phyloP scores from a whole-genome alignment of 2,113 vertebrate genomes.

The Toxostoma redivivum region DNA sequence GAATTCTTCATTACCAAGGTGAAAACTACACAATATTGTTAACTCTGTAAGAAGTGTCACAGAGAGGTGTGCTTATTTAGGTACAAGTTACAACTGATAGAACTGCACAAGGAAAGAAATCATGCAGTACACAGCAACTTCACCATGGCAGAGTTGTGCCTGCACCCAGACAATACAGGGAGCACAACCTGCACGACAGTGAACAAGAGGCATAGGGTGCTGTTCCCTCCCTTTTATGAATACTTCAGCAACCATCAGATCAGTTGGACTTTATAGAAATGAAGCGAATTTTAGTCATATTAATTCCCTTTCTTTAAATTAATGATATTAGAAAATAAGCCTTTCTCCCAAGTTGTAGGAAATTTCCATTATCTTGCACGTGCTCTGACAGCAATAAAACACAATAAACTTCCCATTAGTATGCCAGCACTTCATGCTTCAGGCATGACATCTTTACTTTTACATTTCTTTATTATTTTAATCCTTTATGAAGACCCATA shows the following conservation, averaged over 20 bases:
- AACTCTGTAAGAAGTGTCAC: neutral
- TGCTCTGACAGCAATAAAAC: constrained; percentile 17
- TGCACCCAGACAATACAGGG: neutral
- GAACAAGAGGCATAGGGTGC: neutral
- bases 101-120: neutral
- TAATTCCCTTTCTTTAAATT: neutral
- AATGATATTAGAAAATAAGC: neutral
- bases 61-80: neutral
- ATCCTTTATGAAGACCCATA: neutral
- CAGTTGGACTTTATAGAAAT: neutral
- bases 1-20: neutral
- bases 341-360: neutral
- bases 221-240: neutral
- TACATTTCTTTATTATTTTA: neutral
- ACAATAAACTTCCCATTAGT: constrained; percentile 18
- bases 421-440: neutral
- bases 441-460: constrained; percentile 19
- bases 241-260: neutral
- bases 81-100: neutral
- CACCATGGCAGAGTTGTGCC: neutral
- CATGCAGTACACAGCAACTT: neutral
- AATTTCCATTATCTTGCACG: neutral
- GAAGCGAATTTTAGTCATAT: neutral
- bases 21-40: neutral
- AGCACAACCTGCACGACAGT: neutral